A percentile compares a stretch with the other conserved stretches of the same genome.
Evolutionary conservation across 2,113 vertebrate genomes (phyloP).

Genomic region (Cyphomyrus discorhynchus): DNA sequence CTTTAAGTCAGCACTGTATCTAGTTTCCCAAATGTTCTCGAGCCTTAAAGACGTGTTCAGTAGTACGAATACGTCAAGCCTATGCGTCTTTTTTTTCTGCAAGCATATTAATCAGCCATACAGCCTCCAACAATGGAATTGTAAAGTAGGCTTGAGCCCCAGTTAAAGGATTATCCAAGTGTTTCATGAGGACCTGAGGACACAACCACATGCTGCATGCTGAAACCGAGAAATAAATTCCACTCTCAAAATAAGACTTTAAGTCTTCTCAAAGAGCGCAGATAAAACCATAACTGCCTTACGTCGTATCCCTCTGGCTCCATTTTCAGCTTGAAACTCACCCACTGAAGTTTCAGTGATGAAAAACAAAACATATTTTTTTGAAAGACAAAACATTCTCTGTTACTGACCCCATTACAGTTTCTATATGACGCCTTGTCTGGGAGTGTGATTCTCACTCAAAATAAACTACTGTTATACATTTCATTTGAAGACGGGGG

Average conservation of each 20-base stretch:
- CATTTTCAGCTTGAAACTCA: conserved; percentile 53
- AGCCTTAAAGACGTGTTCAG: background rate
- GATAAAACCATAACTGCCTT: conserved; percentile 22
- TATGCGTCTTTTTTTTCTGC: background rate
- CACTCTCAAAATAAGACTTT: background rate
- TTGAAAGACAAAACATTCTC: background rate
- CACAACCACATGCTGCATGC: conserved; percentile 19
- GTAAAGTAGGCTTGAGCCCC: background rate
- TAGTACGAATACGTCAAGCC: background rate
- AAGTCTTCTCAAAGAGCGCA: background rate
- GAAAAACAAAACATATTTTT: conserved; percentile 30
- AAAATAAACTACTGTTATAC: background rate
- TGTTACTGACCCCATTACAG: conserved; percentile 7
- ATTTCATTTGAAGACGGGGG: background rate
- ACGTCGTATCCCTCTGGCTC: conserved; percentile 59
- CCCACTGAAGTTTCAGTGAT: conserved; percentile 53
- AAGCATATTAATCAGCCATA: background rate
- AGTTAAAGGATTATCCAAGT: background rate
- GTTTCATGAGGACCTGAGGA: background rate
- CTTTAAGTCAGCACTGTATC: background rate
- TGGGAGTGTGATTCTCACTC: background rate
- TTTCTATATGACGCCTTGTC: background rate
- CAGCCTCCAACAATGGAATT: background rate
- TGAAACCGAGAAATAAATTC: background rate
- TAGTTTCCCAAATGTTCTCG: background rate